Evolutionary conservation across 2,113 vertebrate species (phyloP), one percentile per base, ranked within the genome.

Genomic region (Actinemys pallida): DNA sequence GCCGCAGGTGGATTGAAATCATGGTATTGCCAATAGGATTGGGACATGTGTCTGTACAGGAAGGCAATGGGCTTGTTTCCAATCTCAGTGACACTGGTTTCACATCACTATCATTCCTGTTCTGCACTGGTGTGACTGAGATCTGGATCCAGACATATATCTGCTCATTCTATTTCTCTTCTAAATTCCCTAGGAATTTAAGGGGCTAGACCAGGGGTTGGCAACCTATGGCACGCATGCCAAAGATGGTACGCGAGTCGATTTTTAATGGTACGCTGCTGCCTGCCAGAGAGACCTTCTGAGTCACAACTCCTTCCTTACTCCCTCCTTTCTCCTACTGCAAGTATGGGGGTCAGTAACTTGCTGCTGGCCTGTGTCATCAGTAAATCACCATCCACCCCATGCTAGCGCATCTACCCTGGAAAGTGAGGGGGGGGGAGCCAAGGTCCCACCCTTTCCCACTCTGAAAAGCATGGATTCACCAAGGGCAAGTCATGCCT

Each of bases 71-170:
- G 13, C 11, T 29, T 62, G 57, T 29, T 62, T 62, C 27, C 29
- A 29, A 62, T 29, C 57, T 62, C 57, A 10, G 27, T 62, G 4
- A 29, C 29, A 10, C 57, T 12, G 57, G 10, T 29, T 62, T 62
- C 29, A 12, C 19, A 27, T 20, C 9, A 56, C 9, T 76, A 16
- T n/a, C 45, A 20, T 50, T 86, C 0, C 0, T 25, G 49, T n/a
- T 91, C 14, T 76, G 16, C 80, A 90, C 3, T 16, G 24, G 52
- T 19, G 14, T 10, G 35, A 47, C 49, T 83, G 80, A 65, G 47
- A 29, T 35, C 12, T 59, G 57, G 27, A 62, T 62, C 57, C 5
- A 54, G 27, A 65, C 35, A 9, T 29, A 22, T 10, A 81, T 29
- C 57, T 76, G 90, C 24, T 80, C 8, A 39, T 86, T 86, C 6